Evolutionary conservation across 2,888 invertebrate genomes (phyloP), one percentile per base, ranked within the genome.

Genomic region (Acanthosepion lycidas): DNA sequence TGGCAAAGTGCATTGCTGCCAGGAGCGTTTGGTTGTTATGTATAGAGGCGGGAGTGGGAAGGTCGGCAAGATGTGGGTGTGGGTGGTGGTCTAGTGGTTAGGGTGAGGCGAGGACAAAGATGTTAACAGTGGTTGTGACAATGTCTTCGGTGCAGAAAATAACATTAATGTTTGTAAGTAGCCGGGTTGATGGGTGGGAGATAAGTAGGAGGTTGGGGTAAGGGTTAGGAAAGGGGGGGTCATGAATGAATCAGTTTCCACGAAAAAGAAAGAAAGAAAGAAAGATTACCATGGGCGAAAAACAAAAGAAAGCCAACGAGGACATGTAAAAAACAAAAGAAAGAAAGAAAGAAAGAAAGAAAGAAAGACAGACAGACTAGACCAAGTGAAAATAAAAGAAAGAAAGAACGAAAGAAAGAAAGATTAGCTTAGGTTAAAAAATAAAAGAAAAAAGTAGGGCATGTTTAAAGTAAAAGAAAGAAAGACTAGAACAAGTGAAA

Each of bases 41-140:
- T 59, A 59, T 78, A n/a, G 78, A 4, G n/a, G n/a, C 78, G n/a
- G n/a, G 78, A 12, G n/a, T 2, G n/a, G n/a, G 15, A 12, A 12
- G n/a, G 78, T 78, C 1, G 78, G 28, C n/a, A 6, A n/a, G 4
- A 12, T n/a, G n/a, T 9, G 9, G 55, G 12, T 12, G 12, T 0
- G n/a, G n/a, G 78, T n/a, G 78, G 15, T 59, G 78, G 78, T 78
- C 78, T n/a, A n/a, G 78, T 78, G 78, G 78, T 78, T 78, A 78
- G 78, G 78, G n/a, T n/a, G 78, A 78, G 78, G 78, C n/a, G 78
- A 78, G 78, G 78, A 78, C 78, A 78, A 78, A 78, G 78, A 78
- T 78, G 78, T 78, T 78, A 78, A 78, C 78, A 78, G 78, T 78
- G 78, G 78, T 78, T 78, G 78, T 78, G 78, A 78, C 78, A 78